Conservation (phyloP, 2,113 vertebrate genomes). For the Rhodinocichla rosea region DNA sequence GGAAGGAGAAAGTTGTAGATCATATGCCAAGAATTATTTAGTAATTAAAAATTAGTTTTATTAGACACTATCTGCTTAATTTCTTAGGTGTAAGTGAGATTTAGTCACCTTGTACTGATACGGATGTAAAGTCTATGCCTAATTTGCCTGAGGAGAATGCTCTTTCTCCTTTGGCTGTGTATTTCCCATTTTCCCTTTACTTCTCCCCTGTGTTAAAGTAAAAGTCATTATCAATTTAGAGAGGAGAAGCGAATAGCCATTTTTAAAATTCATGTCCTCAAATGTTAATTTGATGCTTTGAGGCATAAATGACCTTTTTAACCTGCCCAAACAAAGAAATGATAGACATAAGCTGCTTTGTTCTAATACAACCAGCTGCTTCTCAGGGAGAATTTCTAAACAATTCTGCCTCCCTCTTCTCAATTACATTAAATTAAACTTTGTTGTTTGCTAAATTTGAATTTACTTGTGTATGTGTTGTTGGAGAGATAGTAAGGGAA, state of each 20-base stretch:
- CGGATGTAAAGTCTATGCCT: conserved; percentile 8
- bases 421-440: conserved; percentile 60
- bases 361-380: conserved; percentile 70
- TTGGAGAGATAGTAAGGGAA: conserved; percentile 5
- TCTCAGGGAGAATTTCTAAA: conserved; percentile 70
- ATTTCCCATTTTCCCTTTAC: neutral
- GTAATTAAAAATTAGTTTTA: neutral
- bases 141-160: conserved; percentile 28
- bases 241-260: conserved; percentile 65
- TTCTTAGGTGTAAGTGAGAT: conserved; percentile 46
- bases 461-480: neutral
- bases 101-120: neutral
- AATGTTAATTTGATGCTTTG: conserved; percentile 79
- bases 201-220: neutral
- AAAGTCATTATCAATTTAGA: conserved; percentile 63
- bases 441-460: conserved; percentile 22
- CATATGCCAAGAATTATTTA: neutral
- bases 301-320: conserved; percentile 77
- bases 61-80: conserved; percentile 11
- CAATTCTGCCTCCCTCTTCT: conserved; percentile 56
- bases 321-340: conserved; percentile 67
- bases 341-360: conserved; percentile 70
- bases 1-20: neutral
- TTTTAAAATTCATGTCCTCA: conserved; percentile 76
- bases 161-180: neutral